Base-by-base conservation (phyloP, 2,888 invertebrate genomes). In the Epinotia demarniana region DNA sequence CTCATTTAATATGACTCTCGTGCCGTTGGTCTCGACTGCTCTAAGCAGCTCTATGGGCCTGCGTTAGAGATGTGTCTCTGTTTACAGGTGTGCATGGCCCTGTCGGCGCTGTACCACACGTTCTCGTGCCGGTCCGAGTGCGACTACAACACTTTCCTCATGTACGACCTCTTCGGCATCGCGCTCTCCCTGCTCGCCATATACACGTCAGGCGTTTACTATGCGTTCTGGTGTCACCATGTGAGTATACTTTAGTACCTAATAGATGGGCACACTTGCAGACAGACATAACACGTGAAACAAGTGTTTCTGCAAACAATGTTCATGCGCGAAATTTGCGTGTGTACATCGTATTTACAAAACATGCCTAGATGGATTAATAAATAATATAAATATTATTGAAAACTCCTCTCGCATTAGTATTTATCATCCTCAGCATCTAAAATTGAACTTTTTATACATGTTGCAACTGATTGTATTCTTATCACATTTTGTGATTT, bases 181-280 rank as follows among this genome's bases (percentile, higher is more conserved):
- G 98, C 98, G 16, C 94, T 99, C 69, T 98, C 98, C 53, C 94
- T 99, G 79, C 95, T 99, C 69, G 99, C 98, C 73, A 98, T 99
- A 87, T 99, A 99, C 91, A 96, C 98, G 79, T 98, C 98, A 39
- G 99, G 99, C 72, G 97, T 99, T 79, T 99, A 99, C 91, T 99
- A 98, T 89, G 99, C 99, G 13, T 99, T 99, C 92, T 99, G 98
- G 97, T 99, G 99, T 91, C 96, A 98, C 88, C 96, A 96, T 92
- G 98, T 98, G 94, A 95, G 95, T 95, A 43, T 18, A 18, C 5
- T 2, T 13, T 19, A 2, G 9, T 33, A 33, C 3, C 13, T 9
- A 61, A 61, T 16, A 4, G 12, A 2, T 6, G 55, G 55, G 6
- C n/a, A 8, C 55, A 55, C 16, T n/a, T 16, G 16, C n/a, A 53